phyloP scores from a whole-genome alignment of 2,113 vertebrate genomes.

The Delphinapterus leucas region DNA sequence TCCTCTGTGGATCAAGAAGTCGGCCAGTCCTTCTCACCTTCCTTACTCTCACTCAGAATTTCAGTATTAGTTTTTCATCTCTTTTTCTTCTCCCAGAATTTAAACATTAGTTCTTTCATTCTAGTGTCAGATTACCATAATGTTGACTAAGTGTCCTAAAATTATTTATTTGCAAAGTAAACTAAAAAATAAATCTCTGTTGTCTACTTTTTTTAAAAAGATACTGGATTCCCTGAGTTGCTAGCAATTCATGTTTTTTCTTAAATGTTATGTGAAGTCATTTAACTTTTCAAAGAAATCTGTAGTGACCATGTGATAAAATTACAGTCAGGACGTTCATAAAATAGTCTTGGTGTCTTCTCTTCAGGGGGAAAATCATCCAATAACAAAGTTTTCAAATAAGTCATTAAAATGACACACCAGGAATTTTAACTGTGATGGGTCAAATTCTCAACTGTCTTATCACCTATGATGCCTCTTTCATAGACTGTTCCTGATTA shows the following conservation, averaged over 20 bases:
- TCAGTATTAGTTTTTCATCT: not conserved
- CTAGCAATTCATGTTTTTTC: not conserved
- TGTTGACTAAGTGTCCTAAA: not conserved
- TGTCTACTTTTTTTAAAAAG: not conserved
- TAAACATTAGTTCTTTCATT: not conserved
- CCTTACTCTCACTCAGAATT: not conserved
- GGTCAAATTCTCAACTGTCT: not conserved
- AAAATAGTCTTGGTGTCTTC: not conserved
- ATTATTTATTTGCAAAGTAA: constrained; percentile 37
- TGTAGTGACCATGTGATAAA: not conserved
- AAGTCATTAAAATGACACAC: not conserved
- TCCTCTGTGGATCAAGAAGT: not conserved
- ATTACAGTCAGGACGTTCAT: not conserved
- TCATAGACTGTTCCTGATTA: not conserved
- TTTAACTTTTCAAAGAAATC: constrained; percentile 6
- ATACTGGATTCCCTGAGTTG: not conserved
- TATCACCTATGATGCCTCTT: not conserved
- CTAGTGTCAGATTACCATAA: not conserved
- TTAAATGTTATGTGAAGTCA: not conserved
- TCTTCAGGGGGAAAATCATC: not conserved
- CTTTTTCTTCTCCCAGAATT: constrained; percentile 14
- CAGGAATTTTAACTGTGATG: not conserved
- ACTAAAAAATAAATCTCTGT: not conserved
- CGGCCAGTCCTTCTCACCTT: not conserved
- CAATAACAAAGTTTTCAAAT: constrained; percentile 7